phyloP scores from a whole-genome alignment of 2,888 invertebrate species.

The Spilarctia lutea region DNA sequence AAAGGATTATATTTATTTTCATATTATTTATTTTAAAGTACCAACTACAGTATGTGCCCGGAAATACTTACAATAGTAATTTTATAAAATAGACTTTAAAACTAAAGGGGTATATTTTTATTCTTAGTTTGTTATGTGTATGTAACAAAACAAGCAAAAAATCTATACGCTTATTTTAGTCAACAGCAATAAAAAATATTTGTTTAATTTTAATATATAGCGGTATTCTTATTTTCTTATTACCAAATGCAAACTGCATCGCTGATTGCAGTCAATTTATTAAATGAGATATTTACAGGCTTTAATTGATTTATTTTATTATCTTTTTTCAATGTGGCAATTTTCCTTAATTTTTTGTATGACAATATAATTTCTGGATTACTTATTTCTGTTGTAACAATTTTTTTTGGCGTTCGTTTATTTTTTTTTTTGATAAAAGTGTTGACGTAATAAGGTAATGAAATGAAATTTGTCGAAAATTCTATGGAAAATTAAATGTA shows the following conservation, averaged over 20 bases:
- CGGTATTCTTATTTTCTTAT: not conserved
- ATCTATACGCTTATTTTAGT: not conserved
- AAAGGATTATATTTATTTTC: conserved; percentile 2
- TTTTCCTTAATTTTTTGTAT: not conserved
- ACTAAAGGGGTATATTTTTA: not conserved
- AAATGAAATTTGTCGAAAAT: conserved; percentile 18
- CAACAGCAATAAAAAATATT: not conserved
- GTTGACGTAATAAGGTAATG: not conserved
- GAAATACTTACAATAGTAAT: not conserved
- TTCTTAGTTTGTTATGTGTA: not conserved
- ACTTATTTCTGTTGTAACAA: not conserved
- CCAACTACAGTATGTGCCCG: not conserved
- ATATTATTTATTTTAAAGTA: not conserved
- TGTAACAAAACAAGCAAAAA: not conserved
- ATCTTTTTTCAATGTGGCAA: not conserved
- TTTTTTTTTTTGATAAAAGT: not conserved
- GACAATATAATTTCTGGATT: not conserved
- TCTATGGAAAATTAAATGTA: conserved; percentile 34
- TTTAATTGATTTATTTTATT: not conserved
- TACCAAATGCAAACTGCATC: not conserved
- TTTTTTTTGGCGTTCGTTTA: not conserved
- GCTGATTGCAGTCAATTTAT: not conserved
- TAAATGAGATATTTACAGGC: conserved; percentile 1
- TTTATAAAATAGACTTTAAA: not conserved
- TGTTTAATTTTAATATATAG: not conserved